Conservation (phyloP, 1,140 invertebrate species). For the Atta colombica region DNA sequence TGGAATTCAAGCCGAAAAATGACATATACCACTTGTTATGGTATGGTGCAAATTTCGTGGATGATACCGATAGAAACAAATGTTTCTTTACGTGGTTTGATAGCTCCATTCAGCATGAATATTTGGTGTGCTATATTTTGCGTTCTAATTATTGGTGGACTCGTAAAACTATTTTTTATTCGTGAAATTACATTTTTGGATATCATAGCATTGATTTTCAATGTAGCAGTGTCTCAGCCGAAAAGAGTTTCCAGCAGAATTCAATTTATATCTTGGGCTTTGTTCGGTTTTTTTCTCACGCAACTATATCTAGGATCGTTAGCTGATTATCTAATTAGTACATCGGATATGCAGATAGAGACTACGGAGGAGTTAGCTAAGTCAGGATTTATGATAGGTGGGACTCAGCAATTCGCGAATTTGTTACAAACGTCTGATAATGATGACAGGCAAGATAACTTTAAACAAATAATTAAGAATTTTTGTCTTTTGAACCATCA, state of each 20-base stretch:
- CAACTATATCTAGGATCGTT: slow-evolving; percentile 82
- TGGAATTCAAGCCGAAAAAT: slow-evolving; percentile 66
- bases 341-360: slow-evolving; percentile 68
- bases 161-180: slow-evolving; percentile 73
- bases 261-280: slow-evolving; percentile 79
- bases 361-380: slow-evolving; percentile 70
- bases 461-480: slow-evolving; percentile 63
- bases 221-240: slow-evolving; percentile 73
- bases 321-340: slow-evolving; percentile 79
- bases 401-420: slow-evolving; percentile 54
- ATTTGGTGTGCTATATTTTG: slow-evolving; percentile 79
- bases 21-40: slow-evolving; percentile 78
- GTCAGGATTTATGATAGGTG: slow-evolving; percentile 71
- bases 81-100: slow-evolving; percentile 78
- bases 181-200: slow-evolving; percentile 77
- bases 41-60: slow-evolving; percentile 79
- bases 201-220: slow-evolving; percentile 78
- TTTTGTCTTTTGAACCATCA: slow-evolving; percentile 72
- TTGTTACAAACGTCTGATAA: slow-evolving; percentile 61
- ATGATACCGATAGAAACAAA: slow-evolving; percentile 74
- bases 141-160: slow-evolving; percentile 68
- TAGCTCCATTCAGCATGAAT: slow-evolving; percentile 73
- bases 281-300: slow-evolving; percentile 80
- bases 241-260: slow-evolving; percentile 71
- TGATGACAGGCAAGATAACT: slow-evolving; percentile 5